Evolutionary conservation across 2,797 vertebrate species (phyloP).

Genomic region (Taenioides sp.): DNA sequence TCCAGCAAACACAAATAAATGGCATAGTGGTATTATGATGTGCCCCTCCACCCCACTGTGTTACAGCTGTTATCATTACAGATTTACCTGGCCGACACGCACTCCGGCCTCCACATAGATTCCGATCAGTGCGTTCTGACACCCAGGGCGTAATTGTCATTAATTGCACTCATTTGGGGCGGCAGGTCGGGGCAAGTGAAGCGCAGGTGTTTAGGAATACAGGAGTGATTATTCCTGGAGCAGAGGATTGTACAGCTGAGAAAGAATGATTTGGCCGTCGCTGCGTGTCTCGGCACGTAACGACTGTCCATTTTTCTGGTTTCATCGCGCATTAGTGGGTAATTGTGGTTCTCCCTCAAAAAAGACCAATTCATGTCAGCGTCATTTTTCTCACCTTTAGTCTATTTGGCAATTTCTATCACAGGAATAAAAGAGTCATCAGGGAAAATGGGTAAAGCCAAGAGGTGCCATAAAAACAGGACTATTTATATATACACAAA

Average conservation of each 20-base stretch:
- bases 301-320: conserved; percentile 78
- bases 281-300: conserved; percentile 53
- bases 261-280: conserved; percentile 77
- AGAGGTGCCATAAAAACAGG: conserved; percentile 35
- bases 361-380: conserved; percentile 61
- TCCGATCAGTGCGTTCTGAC: conserved; percentile 83
- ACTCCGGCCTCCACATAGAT: conserved; percentile 70
- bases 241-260: conserved; percentile 50
- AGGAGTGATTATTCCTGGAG: conserved; percentile 77
- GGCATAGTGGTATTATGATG: conserved; percentile 60
- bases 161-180: conserved; percentile 85
- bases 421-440: conserved; percentile 51
- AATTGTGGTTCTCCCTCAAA: conserved; percentile 67
- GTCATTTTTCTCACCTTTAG: conserved; percentile 62
- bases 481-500: conserved; percentile 3
- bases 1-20: conserved; percentile 81
- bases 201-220: conserved; percentile 84
- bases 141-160: conserved; percentile 87
- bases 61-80: conserved; percentile 85
- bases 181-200: conserved; percentile 79
- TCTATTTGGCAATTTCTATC: conserved; percentile 56
- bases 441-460: conserved; percentile 41
- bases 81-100: conserved; percentile 82
- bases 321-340: conserved; percentile 75
- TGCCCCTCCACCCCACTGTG: conserved; percentile 63